These are phyloP conservation scores for Gonatopus flavifemur DNA, from an alignment of 1,140 invertebrate genomes.

Conservation along the genomic window DNA sequence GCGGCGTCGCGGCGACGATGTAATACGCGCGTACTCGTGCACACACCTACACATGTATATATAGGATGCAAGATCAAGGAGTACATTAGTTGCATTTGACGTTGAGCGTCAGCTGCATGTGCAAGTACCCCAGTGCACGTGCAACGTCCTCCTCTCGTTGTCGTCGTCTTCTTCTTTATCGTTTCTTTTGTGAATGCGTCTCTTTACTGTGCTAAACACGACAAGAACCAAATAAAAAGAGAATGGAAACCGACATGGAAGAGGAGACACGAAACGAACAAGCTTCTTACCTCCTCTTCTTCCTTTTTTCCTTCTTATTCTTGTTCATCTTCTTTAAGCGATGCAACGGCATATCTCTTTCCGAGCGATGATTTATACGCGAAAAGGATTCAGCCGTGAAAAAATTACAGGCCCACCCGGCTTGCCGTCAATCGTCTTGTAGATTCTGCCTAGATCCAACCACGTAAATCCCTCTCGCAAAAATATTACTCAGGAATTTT, in stretches of 20 bases:
- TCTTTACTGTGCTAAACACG: constrained; percentile 25
- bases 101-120: constrained; percentile 48
- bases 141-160: constrained; percentile 5
- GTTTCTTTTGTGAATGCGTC: too few species aligned
- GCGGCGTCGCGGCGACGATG: constrained; percentile 2
- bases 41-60: too few species aligned
- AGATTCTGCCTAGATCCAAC: constrained; percentile 25
- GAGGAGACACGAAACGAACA: constrained; percentile 20
- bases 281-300: not conserved
- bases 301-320: constrained; percentile 5
- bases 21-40: constrained; percentile 12
- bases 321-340: constrained; percentile 12
- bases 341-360: constrained; percentile 12
- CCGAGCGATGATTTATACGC: constrained; percentile 22
- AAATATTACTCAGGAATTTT: constrained; percentile 25
- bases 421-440: constrained; percentile 18
- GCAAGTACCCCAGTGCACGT: constrained; percentile 30
- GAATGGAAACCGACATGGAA: constrained; percentile 23
- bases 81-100: constrained; percentile 53
- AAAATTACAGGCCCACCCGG: constrained; percentile 21
- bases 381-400: constrained; percentile 20
- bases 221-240: constrained; percentile 14
- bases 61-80: constrained; percentile 43
- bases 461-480: constrained; percentile 24
- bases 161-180: constrained; percentile 19